Base-by-base conservation (phyloP, 2,113 vertebrate genomes). In the Galemys pyrenaicus region DNA sequence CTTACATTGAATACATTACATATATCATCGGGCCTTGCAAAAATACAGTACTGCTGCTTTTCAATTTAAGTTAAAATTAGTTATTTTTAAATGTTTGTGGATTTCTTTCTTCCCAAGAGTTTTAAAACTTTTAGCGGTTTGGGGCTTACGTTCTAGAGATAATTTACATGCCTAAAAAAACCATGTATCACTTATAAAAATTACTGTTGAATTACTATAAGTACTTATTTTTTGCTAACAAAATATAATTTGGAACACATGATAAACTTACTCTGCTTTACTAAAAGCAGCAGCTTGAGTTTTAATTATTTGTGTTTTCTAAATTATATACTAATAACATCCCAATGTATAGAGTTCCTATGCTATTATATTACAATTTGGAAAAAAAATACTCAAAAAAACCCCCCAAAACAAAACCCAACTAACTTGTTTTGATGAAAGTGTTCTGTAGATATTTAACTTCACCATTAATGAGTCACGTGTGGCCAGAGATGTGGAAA, bases 141-240 rank as follows among this genome's bases (percentile, higher is more conserved):
- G 35, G 73, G 20, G 15, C 3, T 58, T 82, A 75, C 5, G 44
- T 67, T 71, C 26, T 7, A 41, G 22, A 37, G 32, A 82, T 94
- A 82, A 95, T 85, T 82, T 81, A 75, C 30, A 83, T 24, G 28
- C 58, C 68, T 92, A 30, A 83, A 51, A n/a, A 92, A 95, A 91
- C 30, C 15, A 82, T 11, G 22, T 8, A 94, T 46, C 44, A 79
- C 49, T 89, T 88, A 62, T 95, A 79, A 92, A 92, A 88, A 74
- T 28, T 58, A 68, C 10, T 64, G 12, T 2, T 88, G 62, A 79
- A 65, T 79, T 46, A 73, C 54, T 93, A 70, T 30, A 84, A 75
- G 64, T 82, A 86, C 15, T 89, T 86, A 54, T 77, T 75, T 92
- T 86, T n/a, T 65, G 67, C n/a, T 84, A 35, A 64, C 28, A 85